These are phyloP conservation scores for Myripristis jacobus DNA, from an alignment of 2,797 vertebrate genomes.

Conservation along the genomic window DNA sequence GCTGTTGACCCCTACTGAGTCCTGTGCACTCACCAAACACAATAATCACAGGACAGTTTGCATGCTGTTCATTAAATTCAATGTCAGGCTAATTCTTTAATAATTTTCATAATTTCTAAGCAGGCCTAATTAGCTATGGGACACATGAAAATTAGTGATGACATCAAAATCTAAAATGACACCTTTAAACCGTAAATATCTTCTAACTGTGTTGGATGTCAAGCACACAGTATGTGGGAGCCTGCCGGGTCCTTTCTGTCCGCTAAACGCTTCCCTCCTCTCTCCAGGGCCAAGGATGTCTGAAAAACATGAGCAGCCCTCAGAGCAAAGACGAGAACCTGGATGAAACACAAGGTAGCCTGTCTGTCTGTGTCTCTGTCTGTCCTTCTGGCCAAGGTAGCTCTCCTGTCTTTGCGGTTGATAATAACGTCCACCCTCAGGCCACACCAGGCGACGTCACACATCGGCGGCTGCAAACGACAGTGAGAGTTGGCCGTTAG, in stretches of 20 bases:
- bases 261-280: slow-evolving; percentile 56
- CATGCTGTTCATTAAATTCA: not conserved
- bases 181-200: not conserved
- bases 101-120: not conserved
- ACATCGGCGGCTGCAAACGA: too few species aligned
- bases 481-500: too few species aligned
- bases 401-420: too few species aligned
- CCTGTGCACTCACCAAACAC: too few species aligned
- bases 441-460: too few species aligned
- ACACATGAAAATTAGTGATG: not conserved
- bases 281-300: slow-evolving; percentile 50
- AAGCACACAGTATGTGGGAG: too few species aligned
- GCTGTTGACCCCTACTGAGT: not conserved
- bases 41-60: not conserved
- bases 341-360: slow-evolving; percentile 44
- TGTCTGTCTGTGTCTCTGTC: slow-evolving; percentile 9
- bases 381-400: not conserved
- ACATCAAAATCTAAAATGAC: not conserved
- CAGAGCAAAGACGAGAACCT: slow-evolving; percentile 25
- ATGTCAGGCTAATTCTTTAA: not conserved
- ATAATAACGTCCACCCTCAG: too few species aligned
- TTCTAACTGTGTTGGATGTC: not conserved
- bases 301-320: slow-evolving; percentile 19
- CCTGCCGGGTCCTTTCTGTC: slow-evolving; percentile 1
- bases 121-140: not conserved